phyloP scores from a whole-genome alignment of 2,113 vertebrate species.

The Erythrolamprus reginae region DNA sequence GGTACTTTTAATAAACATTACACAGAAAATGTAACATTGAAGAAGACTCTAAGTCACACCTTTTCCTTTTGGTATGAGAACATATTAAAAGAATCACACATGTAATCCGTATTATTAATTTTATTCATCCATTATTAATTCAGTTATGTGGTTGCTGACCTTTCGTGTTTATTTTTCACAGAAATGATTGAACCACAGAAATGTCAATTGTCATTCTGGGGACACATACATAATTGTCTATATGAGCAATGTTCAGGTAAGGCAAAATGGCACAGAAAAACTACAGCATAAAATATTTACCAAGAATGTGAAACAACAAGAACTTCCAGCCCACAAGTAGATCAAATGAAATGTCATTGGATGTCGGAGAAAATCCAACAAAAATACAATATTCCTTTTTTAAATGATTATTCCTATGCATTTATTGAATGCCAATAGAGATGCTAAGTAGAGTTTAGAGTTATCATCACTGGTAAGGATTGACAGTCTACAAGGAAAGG shows the following conservation, averaged over 20 bases:
- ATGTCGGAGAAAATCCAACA: not conserved
- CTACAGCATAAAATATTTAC: slow-evolving; percentile 22
- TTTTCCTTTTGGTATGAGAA: not conserved
- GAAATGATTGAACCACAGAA: not conserved
- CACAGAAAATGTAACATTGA: not conserved
- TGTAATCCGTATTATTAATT: not conserved
- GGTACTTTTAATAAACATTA: not conserved
- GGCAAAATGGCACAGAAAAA: not conserved
- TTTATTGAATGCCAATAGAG: not conserved
- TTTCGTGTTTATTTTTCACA: not conserved
- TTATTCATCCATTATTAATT: not conserved
- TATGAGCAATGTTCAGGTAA: not conserved
- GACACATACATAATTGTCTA: not conserved
- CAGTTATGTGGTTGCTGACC: not conserved
- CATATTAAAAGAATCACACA: not conserved
- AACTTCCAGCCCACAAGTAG: not conserved
- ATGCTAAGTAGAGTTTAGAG: not conserved
- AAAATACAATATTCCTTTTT: not conserved
- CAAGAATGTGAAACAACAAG: slow-evolving; percentile 4
- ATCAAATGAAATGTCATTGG: not conserved
- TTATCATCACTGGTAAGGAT: not conserved
- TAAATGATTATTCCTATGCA: not conserved
- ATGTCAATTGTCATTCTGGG: not conserved
- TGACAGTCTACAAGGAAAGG: not conserved
- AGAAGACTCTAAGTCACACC: not conserved